Base-by-base conservation (phyloP, 2,113 vertebrate species). In the Macroglossus sobrinus region DNA sequence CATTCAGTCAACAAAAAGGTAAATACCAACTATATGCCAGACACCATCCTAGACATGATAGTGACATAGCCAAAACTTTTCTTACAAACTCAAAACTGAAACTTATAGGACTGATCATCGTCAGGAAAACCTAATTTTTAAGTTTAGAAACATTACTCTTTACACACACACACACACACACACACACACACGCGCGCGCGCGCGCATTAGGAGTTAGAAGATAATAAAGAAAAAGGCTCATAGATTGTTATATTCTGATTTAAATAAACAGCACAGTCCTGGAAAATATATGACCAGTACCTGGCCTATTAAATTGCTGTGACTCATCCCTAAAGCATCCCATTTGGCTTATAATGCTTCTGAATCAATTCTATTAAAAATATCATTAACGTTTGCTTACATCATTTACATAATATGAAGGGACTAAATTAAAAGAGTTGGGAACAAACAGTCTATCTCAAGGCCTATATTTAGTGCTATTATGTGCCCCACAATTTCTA, bases 391-490 rank as follows among this genome's bases (percentile, higher is more conserved):
- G 26, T 45, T 97, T 96, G 63, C 82, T 95, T 91, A 66, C n/a
- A 24, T 78, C n/a, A 97, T 97, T 98, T 97, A 94, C 74, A 94
- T 92, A 97, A 95, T 86, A 21, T 45, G 63, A 88, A 84, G 84
- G 93, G 88, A 92, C 59, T 95, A 97, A 95, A 96, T 97, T 90
- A 98, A 96, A 97, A 94, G 95, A 89, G 82, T 93, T 93, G 81
- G 89, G 78, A 79, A 96, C 84, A 96, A 95, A 93, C 59, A 97
- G 59, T 95, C 82, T 80, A n/a, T 40, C 40, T 84, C 50, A 74
- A 87, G 47, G 24, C 24, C 61, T 95, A 13, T 71, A 64, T 74
- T 96, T 75, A 75, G 64, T 82, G 71, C 55, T 79, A 75, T 26
- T 71, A 61, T 63, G 87, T 63, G 33, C 33, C n/a, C 35, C 66